Conservation (phyloP, 2,888 invertebrate species). For the Drosophila macrothrix region DNA sequence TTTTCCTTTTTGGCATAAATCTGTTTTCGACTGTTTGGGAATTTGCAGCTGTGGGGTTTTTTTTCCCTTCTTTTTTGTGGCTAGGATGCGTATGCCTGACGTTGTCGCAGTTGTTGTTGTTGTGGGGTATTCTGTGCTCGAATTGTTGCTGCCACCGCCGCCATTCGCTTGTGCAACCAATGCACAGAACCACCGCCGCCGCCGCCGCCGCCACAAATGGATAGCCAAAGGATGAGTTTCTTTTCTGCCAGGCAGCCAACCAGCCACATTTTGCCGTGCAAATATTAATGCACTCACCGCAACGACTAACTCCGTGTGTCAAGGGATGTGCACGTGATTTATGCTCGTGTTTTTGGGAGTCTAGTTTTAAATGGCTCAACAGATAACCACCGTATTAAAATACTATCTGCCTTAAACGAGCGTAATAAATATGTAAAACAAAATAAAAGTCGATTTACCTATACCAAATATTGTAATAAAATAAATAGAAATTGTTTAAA, state of each 20-base stretch:
- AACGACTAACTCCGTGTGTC: neutral
- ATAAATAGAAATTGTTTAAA: neutral
- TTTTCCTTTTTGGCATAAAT: slow-evolving; percentile 52
- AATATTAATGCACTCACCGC: slow-evolving; percentile 70
- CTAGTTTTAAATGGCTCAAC: neutral
- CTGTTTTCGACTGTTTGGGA: slow-evolving; percentile 68
- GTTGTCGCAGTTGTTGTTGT: slow-evolving; percentile 5
- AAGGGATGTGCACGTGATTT: slow-evolving; percentile 36
- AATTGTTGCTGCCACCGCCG: slow-evolving; percentile 32
- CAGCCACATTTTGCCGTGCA: slow-evolving; percentile 74
- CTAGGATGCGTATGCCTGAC: neutral
- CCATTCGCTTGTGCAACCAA: slow-evolving; percentile 43
- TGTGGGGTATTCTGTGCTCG: neutral
- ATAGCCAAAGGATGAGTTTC: slow-evolving; percentile 18
- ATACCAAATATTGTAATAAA: neutral
- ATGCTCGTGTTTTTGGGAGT: neutral
- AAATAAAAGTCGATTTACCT: neutral
- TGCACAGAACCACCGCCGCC: slow-evolving; percentile 42
- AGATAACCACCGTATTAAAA: neutral
- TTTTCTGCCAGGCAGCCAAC: slow-evolving; percentile 10
- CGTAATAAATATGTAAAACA: neutral
- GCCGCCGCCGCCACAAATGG: slow-evolving; percentile 46
- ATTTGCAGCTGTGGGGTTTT: slow-evolving; percentile 42
- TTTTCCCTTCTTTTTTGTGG: slow-evolving; percentile 19
- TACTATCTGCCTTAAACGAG: neutral